Evolutionary conservation across 2,797 vertebrate species (phyloP), one percentile per base, ranked within the genome.

Genomic region (Phyllotis vaccarum): DNA sequence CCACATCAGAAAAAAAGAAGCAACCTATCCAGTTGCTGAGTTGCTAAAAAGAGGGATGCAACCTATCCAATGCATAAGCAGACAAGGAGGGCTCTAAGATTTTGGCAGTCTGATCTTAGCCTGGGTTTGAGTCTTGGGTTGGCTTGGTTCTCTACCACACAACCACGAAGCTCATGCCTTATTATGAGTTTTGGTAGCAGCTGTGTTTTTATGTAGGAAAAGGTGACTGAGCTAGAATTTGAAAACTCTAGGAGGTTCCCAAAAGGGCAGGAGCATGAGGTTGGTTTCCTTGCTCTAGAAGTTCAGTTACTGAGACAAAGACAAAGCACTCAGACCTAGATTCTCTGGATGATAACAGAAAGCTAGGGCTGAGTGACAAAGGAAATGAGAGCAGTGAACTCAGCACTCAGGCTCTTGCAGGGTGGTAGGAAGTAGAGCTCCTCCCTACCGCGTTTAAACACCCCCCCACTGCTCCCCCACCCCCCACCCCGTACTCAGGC

Each of bases 291-390:
- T 0, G 80, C 80, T 27, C n/a, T 52, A 54, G n/a, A 56, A 43
- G 75, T 80, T 52, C 79, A 60, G 40, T 75, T 49, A 22, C 83
- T 68, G 56, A 68, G 68, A 75, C 70, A n/a, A n/a, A n/a, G n/a
- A n/a, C n/a, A 94, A 83, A 95, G 81, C 37, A 95, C 60, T 75
- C 68, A 95, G 95, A 91, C 89, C 75, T 94, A 97, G 95, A 97
- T 97, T 93, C 90, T 58, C 24, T 14, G 7, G 52, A 37, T 56
- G 94, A 95, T 96, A 94, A 78, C 14, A 93, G 86, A 90, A 93
- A 90, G 60, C 68, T 52, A 21, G 81, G 86, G 66, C 68, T 87
- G 37, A 29, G 76, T 56, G 40, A 40, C 76, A 58, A 93, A 89
- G 76, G 66, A 94, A 96, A 89, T 2, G 27, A 86, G 78, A 90